Conservation (phyloP, 2,888 invertebrate species). For the Stramonita haemastoma region DNA sequence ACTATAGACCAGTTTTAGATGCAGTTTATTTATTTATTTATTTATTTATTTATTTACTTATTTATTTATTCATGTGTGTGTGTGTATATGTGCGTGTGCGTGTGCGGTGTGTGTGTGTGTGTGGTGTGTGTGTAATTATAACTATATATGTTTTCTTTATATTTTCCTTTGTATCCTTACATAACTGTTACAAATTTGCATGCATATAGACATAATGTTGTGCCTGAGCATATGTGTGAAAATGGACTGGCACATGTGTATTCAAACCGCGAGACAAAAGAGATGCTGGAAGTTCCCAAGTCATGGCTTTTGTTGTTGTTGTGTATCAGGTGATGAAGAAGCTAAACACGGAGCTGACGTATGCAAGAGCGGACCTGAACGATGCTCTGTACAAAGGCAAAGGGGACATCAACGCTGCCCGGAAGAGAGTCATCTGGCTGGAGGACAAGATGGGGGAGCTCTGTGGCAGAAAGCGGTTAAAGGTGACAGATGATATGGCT, state of each 20-base stretch:
- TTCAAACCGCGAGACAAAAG: background rate
- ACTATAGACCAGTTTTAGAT: background rate
- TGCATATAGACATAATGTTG: slow-evolving; percentile 1
- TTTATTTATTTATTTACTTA: no score
- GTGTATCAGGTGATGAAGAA: slow-evolving; percentile 67
- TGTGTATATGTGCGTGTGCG: background rate
- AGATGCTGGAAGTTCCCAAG: background rate
- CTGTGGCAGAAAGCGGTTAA: slow-evolving; percentile 63
- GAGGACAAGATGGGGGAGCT: slow-evolving; percentile 73
- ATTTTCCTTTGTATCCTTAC: background rate
- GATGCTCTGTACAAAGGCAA: slow-evolving; percentile 64
- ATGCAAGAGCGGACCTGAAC: slow-evolving; percentile 68
- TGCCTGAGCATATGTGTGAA: slow-evolving; percentile 15
- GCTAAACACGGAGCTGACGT: slow-evolving; percentile 69
- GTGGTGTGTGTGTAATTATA: background rate
- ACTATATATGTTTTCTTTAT: background rate
- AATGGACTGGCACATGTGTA: background rate
- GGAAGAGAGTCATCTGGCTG: slow-evolving; percentile 74
- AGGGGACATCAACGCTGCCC: slow-evolving; percentile 66
- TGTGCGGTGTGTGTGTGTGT: slow-evolving; percentile 5
- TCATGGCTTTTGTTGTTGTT: background rate
- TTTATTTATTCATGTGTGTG: no score
- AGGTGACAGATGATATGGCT: slow-evolving; percentile 50
- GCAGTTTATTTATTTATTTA: background rate
- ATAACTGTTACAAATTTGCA: background rate